Evolutionary conservation across 2,888 invertebrate genomes (phyloP).

Genomic region (Cephus sareptanus): DNA sequence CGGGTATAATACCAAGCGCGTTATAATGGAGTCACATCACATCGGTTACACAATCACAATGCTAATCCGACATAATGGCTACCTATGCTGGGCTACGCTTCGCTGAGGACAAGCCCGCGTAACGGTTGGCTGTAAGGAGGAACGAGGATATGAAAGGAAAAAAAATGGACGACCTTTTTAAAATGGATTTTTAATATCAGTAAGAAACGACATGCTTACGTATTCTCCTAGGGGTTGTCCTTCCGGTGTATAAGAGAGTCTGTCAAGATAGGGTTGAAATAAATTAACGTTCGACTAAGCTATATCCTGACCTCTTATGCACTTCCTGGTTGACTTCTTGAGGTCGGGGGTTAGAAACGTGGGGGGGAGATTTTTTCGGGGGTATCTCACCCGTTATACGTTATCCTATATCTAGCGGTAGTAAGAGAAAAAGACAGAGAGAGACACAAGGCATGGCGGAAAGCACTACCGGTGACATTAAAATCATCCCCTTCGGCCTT

Average conservation of each 20-base stretch:
- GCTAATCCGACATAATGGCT: constrained; percentile 59
- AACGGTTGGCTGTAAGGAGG: background rate
- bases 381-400: background rate
- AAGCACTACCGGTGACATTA: constrained; percentile 2
- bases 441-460: background rate
- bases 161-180: background rate
- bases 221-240: background rate
- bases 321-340: background rate
- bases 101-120: background rate
- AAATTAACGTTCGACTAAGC: background rate
- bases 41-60: constrained; percentile 66
- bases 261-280: background rate
- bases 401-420: background rate
- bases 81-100: constrained; percentile 7
- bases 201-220: background rate
- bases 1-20: constrained; percentile 21
- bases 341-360: background rate
- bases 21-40: constrained; percentile 64
- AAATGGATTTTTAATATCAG: background rate
- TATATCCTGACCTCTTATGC: background rate
- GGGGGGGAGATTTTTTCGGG: background rate
- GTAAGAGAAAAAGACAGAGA: constrained; percentile 1
- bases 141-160: background rate
- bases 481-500: constrained; percentile 20
- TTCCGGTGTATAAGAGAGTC: background rate